Conservation (phyloP, 2,797 vertebrate species). For the Odontamblyopus rebecca region DNA sequence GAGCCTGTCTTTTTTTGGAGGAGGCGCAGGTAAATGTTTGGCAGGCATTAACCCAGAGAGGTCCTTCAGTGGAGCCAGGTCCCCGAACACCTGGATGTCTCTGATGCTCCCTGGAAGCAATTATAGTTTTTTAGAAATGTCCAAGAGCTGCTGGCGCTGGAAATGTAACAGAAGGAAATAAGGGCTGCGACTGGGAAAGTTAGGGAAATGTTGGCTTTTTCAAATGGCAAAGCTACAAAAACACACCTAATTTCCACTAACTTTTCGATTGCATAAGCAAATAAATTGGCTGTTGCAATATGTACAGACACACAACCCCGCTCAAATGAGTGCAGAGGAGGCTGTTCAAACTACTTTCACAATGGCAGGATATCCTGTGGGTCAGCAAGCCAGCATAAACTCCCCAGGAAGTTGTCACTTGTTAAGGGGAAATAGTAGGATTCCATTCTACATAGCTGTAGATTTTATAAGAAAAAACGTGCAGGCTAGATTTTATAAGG, state of each 20-base stretch:
- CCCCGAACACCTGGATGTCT: conserved; percentile 72
- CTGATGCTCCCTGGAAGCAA: conserved; percentile 65
- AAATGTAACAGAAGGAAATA: conserved; percentile 16
- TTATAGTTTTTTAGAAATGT: conserved; percentile 52
- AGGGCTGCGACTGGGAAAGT: conserved; percentile 20
- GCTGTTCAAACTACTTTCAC: conserved; percentile 72
- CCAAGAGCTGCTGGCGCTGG: conserved; percentile 32
- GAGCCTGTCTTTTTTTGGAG: conserved; percentile 61
- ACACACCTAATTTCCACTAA: conserved; percentile 15
- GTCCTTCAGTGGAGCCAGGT: conserved; percentile 57
- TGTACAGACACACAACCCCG: conserved; percentile 58
- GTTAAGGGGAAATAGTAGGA: conserved; percentile 71
- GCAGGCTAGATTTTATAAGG: conserved; percentile 29
- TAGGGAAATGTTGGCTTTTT: conserved; percentile 22
- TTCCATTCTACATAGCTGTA: conserved; percentile 45
- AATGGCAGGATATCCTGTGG: conserved; percentile 81
- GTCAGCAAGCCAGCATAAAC: conserved; percentile 71
- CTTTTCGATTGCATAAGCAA: conserved; percentile 38
- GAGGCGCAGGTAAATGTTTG: conserved; percentile 72
- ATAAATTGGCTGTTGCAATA: conserved; percentile 27
- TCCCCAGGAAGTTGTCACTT: conserved; percentile 77
- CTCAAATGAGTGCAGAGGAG: conserved; percentile 50
- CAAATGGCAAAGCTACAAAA: conserved; percentile 4
- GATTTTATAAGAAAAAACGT: conserved; percentile 28
- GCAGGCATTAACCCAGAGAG: conserved; percentile 67